Base-by-base conservation (phyloP, 1,140 invertebrate genomes). In the Conopomorpha cramerella region DNA sequence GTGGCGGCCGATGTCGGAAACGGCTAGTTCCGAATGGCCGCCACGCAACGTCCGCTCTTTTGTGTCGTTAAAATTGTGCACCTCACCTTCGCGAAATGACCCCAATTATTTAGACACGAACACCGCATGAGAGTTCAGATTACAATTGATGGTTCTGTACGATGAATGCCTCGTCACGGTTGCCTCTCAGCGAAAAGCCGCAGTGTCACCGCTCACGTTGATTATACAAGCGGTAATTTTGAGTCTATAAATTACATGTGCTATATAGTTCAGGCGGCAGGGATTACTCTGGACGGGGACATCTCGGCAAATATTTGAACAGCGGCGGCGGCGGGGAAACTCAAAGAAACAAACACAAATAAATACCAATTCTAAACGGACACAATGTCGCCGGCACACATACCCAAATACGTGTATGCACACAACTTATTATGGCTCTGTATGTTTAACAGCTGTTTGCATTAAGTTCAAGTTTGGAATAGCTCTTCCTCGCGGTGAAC, bases 401-500 rank as follows among this genome's bases (percentile, higher is more conserved):
- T 63, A 60, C 55, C 49, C 45, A 49, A 53, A 68, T 60, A 64
- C 53, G 61, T 59, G 45, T 61, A 60, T 62, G 46, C 34, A 46
- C 38, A 43, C 51, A 52, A 41, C 33, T 46, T 43, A 45, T 50
- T 38, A 39, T 46, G 30, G 19, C 19, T 10, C 19, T 23, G 10
- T 23, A 6, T 23, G 19, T 23, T 23, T 10, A 23, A 10, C 10
- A 10, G 10, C 19, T 23, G 10, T 23, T 23, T 23, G 19, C 19
- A 23, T 23, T 23, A 23, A 23, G 10, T 23, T 4, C 11, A 4
- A 14, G 13, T 30, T n/a, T 30, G 28, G 10, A 3, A 11, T 7
- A 14, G 4, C 4, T 11, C 28, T 14, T n/a, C n/a, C n/a, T n/a
- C n/a, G n/a, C n/a, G n/a, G n/a, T n/a, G n/a, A n/a, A n/a, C n/a